A percentile compares a stretch with the other conserved stretches of the same genome.
phyloP scores from a whole-genome alignment of 2,888 invertebrate species.

The Resseliella maxima region DNA sequence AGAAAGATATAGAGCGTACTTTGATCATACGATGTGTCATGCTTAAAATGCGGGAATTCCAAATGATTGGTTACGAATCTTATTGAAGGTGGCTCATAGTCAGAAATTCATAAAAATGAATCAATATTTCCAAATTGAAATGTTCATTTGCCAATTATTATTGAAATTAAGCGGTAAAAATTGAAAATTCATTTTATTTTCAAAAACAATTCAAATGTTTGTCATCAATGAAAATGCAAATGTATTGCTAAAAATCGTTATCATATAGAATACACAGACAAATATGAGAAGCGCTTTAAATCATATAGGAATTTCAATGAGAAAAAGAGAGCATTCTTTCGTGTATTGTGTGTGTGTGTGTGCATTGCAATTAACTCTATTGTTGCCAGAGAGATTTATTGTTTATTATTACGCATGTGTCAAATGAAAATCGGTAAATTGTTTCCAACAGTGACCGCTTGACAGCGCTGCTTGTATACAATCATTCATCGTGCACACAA shows the following conservation, averaged over 20 bases:
- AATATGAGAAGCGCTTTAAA: no score
- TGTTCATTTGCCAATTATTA: no score
- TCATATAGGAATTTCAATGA: background rate
- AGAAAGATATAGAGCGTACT: no score
- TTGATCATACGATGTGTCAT: no score
- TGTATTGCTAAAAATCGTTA: background rate
- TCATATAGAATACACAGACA: no score
- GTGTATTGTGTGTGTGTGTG: no score
- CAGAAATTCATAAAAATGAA: no score
- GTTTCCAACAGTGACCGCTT: background rate
- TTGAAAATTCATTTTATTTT: background rate
- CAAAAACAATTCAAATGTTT: background rate
- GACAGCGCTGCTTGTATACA: background rate
- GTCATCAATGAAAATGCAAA: background rate
- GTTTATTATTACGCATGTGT: constrained; percentile 49
- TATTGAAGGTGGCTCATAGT: background rate
- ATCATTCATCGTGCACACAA: background rate
- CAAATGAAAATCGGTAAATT: constrained; percentile 54
- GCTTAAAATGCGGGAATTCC: no score
- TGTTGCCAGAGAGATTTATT: background rate
- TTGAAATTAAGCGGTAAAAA: background rate
- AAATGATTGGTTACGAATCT: background rate
- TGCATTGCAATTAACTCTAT: background rate
- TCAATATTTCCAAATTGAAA: no score
- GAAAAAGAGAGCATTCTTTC: background rate